Conservation (phyloP, 2,888 invertebrate species). For the Myopa tessellatipennis region DNA sequence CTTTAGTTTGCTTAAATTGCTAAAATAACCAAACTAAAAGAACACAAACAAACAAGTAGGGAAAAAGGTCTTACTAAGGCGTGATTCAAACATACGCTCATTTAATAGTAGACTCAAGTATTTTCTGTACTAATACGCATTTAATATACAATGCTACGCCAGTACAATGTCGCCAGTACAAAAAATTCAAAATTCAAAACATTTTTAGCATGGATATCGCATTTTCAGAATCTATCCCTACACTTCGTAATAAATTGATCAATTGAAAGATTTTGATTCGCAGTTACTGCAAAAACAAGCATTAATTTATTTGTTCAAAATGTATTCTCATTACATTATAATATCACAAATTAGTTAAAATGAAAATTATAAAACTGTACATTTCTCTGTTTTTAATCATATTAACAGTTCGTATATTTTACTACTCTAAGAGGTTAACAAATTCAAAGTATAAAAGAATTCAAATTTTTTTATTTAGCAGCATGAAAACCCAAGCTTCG, state of each 20-base stretch:
- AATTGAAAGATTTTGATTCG: slow-evolving; percentile 13
- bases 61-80: no score
- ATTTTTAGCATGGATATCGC: slow-evolving; percentile 59
- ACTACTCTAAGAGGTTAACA: slow-evolving; percentile 18
- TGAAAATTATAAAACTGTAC: slow-evolving; percentile 20
- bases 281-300: slow-evolving; percentile 9
- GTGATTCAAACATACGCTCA: no score
- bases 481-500: no score
- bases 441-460: not conserved
- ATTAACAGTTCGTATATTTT: slow-evolving; percentile 21
- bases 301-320: slow-evolving; percentile 46
- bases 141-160: no score
- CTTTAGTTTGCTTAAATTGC: no score
- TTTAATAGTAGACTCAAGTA: no score
- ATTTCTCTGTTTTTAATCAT: slow-evolving; percentile 16
- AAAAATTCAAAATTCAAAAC: not conserved
- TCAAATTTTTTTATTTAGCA: no score
- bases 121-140: no score
- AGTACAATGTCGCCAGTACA: no score
- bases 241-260: not conserved
- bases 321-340: slow-evolving; percentile 45
- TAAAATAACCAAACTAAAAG: no score
- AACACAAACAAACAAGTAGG: no score
- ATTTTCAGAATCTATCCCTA: slow-evolving; percentile 48
- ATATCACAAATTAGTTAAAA: slow-evolving; percentile 61